Conservation (phyloP, 2,113 vertebrate species). For the Neotragus moschatus region DNA sequence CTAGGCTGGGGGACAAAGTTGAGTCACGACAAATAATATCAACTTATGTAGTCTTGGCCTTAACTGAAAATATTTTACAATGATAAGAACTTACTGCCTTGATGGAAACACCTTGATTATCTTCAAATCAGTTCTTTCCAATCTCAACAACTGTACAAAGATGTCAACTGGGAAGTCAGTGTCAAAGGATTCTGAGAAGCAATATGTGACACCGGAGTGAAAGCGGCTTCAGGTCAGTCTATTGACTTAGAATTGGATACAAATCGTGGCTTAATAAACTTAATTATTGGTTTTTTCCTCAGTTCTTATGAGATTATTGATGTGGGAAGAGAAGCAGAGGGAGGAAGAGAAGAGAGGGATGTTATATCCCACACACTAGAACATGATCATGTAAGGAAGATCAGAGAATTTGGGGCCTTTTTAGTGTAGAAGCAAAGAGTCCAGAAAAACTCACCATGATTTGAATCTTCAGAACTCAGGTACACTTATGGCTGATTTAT, state of each 20-base stretch:
- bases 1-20: background rate
- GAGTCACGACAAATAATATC: slow-evolving; percentile 16
- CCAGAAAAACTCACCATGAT: background rate
- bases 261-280: background rate
- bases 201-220: background rate
- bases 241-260: background rate
- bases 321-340: background rate
- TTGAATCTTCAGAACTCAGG: no score
- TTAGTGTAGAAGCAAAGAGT: background rate
- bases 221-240: background rate
- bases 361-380: background rate
- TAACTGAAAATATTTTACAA: slow-evolving; percentile 10
- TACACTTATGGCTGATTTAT: no score
- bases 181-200: background rate
- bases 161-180: background rate
- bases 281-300: background rate
- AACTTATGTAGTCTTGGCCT: background rate
- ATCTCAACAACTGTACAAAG: background rate
- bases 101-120: background rate
- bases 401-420: background rate
- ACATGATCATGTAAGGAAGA: background rate
- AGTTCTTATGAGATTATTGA: background rate
- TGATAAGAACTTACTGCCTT: background rate
- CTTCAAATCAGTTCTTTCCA: background rate
- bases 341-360: background rate